Evolutionary conservation across 2,113 vertebrate genomes (phyloP).

Genomic region (Solea senegalensis): DNA sequence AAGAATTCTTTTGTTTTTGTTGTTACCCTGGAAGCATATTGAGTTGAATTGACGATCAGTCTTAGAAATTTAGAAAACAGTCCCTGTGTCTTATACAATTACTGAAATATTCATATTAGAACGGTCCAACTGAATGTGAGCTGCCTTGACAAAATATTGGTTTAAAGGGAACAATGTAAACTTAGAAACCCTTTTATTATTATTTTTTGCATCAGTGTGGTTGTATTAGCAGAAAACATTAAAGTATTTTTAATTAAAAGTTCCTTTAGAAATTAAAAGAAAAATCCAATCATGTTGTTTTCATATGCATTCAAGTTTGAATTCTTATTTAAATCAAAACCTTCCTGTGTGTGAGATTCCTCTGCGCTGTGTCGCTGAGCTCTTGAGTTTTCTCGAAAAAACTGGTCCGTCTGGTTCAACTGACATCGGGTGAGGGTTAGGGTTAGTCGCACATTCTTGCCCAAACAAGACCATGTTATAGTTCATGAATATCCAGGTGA

Average conservation of each 20-base stretch:
- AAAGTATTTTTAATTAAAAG: too few species aligned
- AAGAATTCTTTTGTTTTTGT: not conserved
- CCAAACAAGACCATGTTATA: not conserved
- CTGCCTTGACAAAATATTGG: conserved; percentile 3
- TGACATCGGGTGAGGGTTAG: not conserved
- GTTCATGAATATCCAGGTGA: too few species aligned
- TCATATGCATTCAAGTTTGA: not conserved
- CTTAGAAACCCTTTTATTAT: conserved; percentile 1
- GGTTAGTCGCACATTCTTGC: not conserved
- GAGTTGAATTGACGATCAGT: not conserved
- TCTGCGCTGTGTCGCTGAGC: not conserved
- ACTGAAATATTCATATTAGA: too few species aligned
- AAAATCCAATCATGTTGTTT: conserved; percentile 8
- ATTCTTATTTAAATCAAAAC: not conserved
- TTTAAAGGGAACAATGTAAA: conserved; percentile 37
- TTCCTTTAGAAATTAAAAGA: not conserved
- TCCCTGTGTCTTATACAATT: too few species aligned
- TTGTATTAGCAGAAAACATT: not conserved
- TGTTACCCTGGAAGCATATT: conserved; percentile 1
- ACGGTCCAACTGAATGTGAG: not conserved
- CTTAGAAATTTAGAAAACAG: too few species aligned
- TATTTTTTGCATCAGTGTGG: not conserved
- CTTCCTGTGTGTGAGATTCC: conserved; percentile 53
- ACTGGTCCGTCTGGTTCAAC: conserved; percentile 43
- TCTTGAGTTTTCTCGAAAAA: not conserved